A percentile compares a stretch with the other conserved stretches of the same genome.
phyloP scores from a whole-genome alignment of 2,888 invertebrate genomes.

The Tortrix viridana region DNA sequence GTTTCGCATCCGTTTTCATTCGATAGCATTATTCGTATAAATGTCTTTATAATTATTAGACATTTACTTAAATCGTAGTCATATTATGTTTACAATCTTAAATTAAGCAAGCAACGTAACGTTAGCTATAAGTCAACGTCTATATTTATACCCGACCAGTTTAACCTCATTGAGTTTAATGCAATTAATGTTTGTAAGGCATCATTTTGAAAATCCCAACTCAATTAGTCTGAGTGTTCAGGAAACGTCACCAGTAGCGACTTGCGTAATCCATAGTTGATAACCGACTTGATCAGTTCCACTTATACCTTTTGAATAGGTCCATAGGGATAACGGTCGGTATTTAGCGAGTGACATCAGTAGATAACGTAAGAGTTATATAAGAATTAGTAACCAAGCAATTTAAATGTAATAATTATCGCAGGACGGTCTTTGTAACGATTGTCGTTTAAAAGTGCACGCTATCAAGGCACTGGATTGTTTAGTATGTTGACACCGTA shows the following conservation, averaged over 20 bases:
- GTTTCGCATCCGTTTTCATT: too few relatives aligned
- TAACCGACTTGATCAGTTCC: slow-evolving; percentile 34
- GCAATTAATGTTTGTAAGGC: slow-evolving; percentile 50
- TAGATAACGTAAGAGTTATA: background rate
- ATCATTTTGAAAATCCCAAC: slow-evolving; percentile 59
- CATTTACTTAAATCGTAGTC: background rate
- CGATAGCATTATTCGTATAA: too few relatives aligned
- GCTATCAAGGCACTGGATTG: too few relatives aligned
- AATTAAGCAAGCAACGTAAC: background rate
- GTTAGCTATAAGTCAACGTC: background rate
- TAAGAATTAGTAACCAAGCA: background rate
- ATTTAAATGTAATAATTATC: too few relatives aligned
- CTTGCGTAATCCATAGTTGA: slow-evolving; percentile 60
- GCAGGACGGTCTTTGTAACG: too few relatives aligned
- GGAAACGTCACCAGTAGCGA: slow-evolving; percentile 65
- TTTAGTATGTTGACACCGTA: too few relatives aligned
- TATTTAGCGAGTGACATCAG: background rate
- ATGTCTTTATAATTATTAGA: background rate
- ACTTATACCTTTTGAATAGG: slow-evolving; percentile 17
- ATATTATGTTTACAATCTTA: background rate
- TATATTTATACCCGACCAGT: slow-evolving; percentile 22
- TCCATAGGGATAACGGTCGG: background rate
- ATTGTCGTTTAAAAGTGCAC: too few relatives aligned
- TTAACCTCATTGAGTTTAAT: slow-evolving; percentile 3
- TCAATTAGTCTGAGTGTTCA: slow-evolving; percentile 66